Evolutionary conservation across 2,888 invertebrate genomes (phyloP).

Genomic region (Mylabris sibirica): DNA sequence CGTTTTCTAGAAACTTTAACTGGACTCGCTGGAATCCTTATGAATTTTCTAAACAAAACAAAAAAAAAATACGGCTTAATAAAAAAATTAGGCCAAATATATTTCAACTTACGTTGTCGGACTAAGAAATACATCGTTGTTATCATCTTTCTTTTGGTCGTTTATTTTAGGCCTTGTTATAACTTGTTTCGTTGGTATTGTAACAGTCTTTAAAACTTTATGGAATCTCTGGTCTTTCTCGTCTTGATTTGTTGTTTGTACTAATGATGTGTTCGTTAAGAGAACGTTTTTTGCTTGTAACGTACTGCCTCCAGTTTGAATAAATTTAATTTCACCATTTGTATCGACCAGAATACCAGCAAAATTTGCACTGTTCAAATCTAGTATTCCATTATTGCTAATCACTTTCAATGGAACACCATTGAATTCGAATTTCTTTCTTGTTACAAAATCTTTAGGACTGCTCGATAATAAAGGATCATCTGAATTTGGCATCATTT

Average conservation of each 20-base stretch:
- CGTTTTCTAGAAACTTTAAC: constrained; percentile 71
- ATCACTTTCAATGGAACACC: constrained; percentile 66
- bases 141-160: constrained; percentile 69
- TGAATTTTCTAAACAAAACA: constrained; percentile 23
- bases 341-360: constrained; percentile 69
- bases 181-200: constrained; percentile 53
- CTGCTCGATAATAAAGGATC: constrained; percentile 85
- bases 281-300: constrained; percentile 60
- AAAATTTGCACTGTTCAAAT: constrained; percentile 65
- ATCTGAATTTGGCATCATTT: constrained; percentile 89
- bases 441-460: constrained; percentile 77
- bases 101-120: constrained; percentile 65
- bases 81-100: neutral
- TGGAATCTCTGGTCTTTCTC: constrained; percentile 47
- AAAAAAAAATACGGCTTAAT: too few relatives aligned
- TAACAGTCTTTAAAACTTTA: constrained; percentile 52
- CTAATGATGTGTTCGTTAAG: constrained; percentile 51
- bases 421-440: constrained; percentile 66
- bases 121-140: constrained; percentile 80
- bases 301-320: constrained; percentile 65
- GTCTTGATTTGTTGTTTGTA: constrained; percentile 48
- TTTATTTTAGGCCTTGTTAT: constrained; percentile 54
- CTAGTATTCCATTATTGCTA: constrained; percentile 65
- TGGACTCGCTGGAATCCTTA: constrained; percentile 73
- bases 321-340: constrained; percentile 69